Evolutionary conservation across 2,888 invertebrate species (phyloP).

Genomic region (Autographa pulchrina): DNA sequence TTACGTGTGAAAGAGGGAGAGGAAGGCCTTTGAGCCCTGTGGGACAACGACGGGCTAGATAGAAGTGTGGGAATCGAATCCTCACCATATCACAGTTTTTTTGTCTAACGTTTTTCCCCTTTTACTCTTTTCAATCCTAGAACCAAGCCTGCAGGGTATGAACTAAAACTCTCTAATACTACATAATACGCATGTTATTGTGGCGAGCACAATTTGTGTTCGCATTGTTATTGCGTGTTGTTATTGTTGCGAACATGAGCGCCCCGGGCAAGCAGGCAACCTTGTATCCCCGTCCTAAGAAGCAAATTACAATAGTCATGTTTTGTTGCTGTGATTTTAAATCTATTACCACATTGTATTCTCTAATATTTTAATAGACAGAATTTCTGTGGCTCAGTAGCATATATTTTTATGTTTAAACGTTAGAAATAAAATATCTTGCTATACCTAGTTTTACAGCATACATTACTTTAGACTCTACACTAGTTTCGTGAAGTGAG

Average conservation of each 20-base stretch:
- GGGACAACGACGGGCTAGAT: too few relatives aligned
- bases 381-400: background rate
- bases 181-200: constrained; percentile 23
- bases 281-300: background rate
- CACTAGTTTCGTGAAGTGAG: constrained; percentile 30
- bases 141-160: constrained; percentile 25
- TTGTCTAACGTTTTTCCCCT: background rate
- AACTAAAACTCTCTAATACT: constrained; percentile 21
- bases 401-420: background rate
- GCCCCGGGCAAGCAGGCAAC: constrained; percentile 6
- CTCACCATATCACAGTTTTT: too few relatives aligned
- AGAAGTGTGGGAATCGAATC: too few relatives aligned
- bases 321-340: background rate
- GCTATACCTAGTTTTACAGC: background rate
- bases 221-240: constrained; percentile 17
- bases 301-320: background rate
- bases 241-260: constrained; percentile 18
- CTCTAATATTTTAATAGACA: background rate
- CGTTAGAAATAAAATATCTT: background rate
- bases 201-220: constrained; percentile 12
- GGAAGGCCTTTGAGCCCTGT: too few relatives aligned
- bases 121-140: constrained; percentile 23
- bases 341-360: background rate
- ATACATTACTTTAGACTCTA: constrained; percentile 40
- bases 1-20: too few relatives aligned